Conservation (phyloP, 2,888 invertebrate genomes). For the Campoplex nolae region DNA sequence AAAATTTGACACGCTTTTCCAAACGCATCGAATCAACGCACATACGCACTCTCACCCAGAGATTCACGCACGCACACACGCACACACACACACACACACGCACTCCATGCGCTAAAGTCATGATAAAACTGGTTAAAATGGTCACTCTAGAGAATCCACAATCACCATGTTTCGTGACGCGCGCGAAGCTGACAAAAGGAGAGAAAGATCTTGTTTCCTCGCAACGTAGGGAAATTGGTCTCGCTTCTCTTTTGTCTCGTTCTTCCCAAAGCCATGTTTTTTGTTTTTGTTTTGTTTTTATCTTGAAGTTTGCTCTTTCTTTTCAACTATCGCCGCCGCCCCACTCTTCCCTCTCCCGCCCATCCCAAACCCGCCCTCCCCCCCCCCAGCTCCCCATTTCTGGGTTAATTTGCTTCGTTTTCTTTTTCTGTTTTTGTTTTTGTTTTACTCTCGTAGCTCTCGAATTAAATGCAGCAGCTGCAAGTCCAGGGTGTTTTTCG, state of each 20-base stretch:
- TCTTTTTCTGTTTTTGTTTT: slow-evolving; percentile 30
- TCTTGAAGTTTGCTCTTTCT: slow-evolving; percentile 20
- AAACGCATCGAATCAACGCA: slow-evolving; percentile 34
- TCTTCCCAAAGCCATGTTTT: neutral
- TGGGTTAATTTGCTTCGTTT: slow-evolving; percentile 10
- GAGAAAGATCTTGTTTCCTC: slow-evolving; percentile 72
- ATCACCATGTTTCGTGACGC: slow-evolving; percentile 20
- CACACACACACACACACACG: slow-evolving; percentile 39
- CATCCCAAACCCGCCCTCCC: slow-evolving; percentile 3
- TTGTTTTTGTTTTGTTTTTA: neutral
- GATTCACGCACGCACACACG: slow-evolving; percentile 36
- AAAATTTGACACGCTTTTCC: slow-evolving; percentile 29
- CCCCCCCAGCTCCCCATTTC: neutral
- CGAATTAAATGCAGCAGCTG: slow-evolving; percentile 84
- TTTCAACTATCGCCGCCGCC: slow-evolving; percentile 20
- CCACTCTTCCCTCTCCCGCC: slow-evolving; percentile 2
- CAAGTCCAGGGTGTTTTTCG: slow-evolving; percentile 79
- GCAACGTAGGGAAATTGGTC: slow-evolving; percentile 70
- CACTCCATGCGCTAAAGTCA: slow-evolving; percentile 83
- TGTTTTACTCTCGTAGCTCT: slow-evolving; percentile 71
- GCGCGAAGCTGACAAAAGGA: slow-evolving; percentile 42
- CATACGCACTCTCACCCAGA: slow-evolving; percentile 25
- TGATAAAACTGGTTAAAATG: slow-evolving; percentile 79
- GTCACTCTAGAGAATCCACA: slow-evolving; percentile 80
- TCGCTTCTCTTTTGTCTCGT: slow-evolving; percentile 42